phyloP scores from a whole-genome alignment of 1,140 invertebrate genomes.

The Drosophila lacertosa region DNA sequence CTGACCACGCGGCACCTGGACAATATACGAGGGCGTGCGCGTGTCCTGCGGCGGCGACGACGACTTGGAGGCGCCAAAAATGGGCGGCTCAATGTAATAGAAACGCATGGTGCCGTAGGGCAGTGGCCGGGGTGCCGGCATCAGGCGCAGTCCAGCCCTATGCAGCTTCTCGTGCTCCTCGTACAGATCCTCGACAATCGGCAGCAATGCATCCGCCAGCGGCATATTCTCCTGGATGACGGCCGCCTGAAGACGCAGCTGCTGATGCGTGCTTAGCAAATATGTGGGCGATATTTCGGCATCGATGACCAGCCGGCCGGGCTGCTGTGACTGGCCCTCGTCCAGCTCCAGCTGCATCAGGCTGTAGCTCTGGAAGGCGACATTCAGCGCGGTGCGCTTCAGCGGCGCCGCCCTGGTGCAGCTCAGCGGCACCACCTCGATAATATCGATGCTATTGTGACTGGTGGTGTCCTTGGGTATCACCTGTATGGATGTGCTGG shows the following conservation, averaged over 20 bases:
- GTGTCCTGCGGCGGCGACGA: background rate
- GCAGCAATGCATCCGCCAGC: conserved; percentile 20
- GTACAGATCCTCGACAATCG: conserved; percentile 30
- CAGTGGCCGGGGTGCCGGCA: background rate
- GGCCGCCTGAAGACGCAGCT: conserved; percentile 37
- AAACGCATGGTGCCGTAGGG: conserved; percentile 18
- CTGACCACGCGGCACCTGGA: background rate
- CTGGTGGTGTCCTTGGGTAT: background rate
- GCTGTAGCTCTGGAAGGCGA: conserved; percentile 33
- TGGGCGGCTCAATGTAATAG: background rate
- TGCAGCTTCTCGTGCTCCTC: conserved; percentile 18
- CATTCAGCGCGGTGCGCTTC: conserved; percentile 8
- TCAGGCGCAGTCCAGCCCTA: background rate
- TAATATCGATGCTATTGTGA: background rate
- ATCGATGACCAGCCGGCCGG: background rate
- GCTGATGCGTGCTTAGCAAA: conserved; percentile 7
- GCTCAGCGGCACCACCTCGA: conserved; percentile 26
- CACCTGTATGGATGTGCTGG: conserved; percentile 13
- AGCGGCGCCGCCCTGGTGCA: background rate
- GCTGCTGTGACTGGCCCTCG: background rate
- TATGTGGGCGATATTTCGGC: conserved; percentile 6
- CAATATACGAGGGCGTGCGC: too few species aligned
- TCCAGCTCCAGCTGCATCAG: conserved; percentile 8
- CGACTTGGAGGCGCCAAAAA: background rate
- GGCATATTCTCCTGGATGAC: conserved; percentile 11